Base-by-base conservation (phyloP, 2,113 vertebrate genomes). In the Anseranas semipalmata region DNA sequence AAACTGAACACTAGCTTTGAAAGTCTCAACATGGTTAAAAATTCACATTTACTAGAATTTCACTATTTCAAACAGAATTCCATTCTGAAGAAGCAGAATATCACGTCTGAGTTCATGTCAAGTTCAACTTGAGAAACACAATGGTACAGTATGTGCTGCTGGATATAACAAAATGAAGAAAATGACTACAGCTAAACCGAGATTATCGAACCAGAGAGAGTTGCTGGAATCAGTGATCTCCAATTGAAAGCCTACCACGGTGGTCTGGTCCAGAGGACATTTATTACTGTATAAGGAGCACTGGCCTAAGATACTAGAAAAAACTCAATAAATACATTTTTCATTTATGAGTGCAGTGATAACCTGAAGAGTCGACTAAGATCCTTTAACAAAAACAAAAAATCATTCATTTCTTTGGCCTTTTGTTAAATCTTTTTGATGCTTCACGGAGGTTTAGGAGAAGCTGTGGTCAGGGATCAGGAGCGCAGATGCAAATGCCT, bases 401-500 rank as follows among this genome's bases (percentile, higher is more conserved):
- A 91, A 45, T 28, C 12, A 71, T 53, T 95, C 72, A 80, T 96
- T 93, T 89, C 70, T 97, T 90, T 71, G 70, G 93, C 63, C 65
- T 94, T 95, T 74, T 75, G 30, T 94, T 88, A 94, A 91, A 95
- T 80, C 90, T 92, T 84, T 95, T 71, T 86, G 87, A 93, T 93
- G 76, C 50, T 87, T 89, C 88, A 72, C 60, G 85, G 80, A 90
- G 89, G 77, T 92, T 96, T 97, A 95, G 62, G 71, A 79, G 65
- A 92, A 89, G 73, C 67, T 91, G 30, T 81, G 56, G 88, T 71
- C 63, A 84, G 90, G 90, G 88, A 92, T 95, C 94, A 96, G 93
- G 55, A 92, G 87, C 94, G 96, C 95, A 97, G 72, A 95, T 90
- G 43, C 67, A 93, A 92, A 68, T 94, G 82, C 89, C 72, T 97